These are phyloP conservation scores for Patiria pectinifera DNA, from an alignment of 53 echinoderm and acorn worm species.

Conservation along the genomic window DNA sequence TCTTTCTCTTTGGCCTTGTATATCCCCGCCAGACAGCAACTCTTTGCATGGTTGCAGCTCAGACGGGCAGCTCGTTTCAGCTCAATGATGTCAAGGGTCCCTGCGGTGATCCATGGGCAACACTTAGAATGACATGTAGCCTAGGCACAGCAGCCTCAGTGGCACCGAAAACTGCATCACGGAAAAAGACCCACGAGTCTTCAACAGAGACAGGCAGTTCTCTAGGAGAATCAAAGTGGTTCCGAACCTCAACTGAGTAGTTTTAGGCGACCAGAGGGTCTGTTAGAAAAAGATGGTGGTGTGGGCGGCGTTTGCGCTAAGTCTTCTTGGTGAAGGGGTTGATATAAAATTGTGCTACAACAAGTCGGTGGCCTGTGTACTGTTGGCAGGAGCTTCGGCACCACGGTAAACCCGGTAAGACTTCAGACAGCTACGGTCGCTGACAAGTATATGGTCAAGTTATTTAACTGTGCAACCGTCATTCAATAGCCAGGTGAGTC, in stretches of 20 bases:
- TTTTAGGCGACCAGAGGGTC: not conserved
- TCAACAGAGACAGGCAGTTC: too few species aligned
- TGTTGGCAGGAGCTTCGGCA: constrained; percentile 1
- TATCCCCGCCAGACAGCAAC: not conserved
- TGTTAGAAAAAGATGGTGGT: constrained; percentile 25
- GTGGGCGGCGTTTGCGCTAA: not conserved
- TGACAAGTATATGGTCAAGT: not conserved
- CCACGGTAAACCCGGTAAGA: not conserved
- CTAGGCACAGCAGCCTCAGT: too few species aligned
- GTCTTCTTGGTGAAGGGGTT: not conserved
- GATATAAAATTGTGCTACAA: not conserved
- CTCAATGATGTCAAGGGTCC: too few species aligned
- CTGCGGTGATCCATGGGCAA: too few species aligned
- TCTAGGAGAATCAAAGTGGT: too few species aligned
- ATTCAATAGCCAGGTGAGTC: constrained; percentile 14
- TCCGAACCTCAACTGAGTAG: not conserved
- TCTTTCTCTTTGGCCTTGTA: not conserved
- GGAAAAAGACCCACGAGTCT: too few species aligned
- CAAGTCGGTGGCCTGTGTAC: not conserved
- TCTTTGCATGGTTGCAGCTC: too few species aligned
- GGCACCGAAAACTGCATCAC: too few species aligned
- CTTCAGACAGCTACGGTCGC: not conserved
- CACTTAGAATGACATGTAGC: too few species aligned
- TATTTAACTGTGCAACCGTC: not conserved
- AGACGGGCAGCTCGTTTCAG: too few species aligned